A percentile compares a stretch with the other conserved stretches of the same genome.
These are phyloP conservation scores for Apodemia hepburni DNA, from an alignment of 2,888 invertebrate genomes.

Conservation along the genomic window DNA sequence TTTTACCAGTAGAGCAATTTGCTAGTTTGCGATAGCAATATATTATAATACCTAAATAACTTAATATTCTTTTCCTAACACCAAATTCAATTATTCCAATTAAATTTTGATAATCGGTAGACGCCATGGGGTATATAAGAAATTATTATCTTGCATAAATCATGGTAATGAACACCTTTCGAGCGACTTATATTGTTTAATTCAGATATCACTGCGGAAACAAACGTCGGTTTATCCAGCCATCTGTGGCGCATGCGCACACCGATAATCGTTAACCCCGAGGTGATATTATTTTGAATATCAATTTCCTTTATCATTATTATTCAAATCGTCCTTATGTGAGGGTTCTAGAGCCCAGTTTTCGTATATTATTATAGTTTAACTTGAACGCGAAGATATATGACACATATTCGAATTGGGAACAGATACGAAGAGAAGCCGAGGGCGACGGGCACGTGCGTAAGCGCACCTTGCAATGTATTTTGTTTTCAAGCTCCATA, in stretches of 20 bases:
- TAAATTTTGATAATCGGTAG: conserved; percentile 27
- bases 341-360: conserved; percentile 65
- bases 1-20: too few species aligned
- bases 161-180: conserved; percentile 79
- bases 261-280: conserved; percentile 79
- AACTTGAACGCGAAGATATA: conserved; percentile 66
- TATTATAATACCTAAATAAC: not conserved
- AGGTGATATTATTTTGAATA: conserved; percentile 80
- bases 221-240: conserved; percentile 78
- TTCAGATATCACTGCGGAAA: conserved; percentile 81
- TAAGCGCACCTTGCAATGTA: conserved; percentile 71
- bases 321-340: conserved; percentile 66
- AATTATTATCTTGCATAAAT: conserved; percentile 76
- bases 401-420: conserved; percentile 75
- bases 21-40: too few species aligned
- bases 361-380: conserved; percentile 47
- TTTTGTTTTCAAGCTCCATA: conserved; percentile 48
- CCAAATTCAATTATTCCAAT: conserved; percentile 13
- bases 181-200: conserved; percentile 76
- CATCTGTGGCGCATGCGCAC: conserved; percentile 77
- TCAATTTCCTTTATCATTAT: conserved; percentile 72
- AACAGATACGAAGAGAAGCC: conserved; percentile 63
- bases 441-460: conserved; percentile 74
- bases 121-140: conserved; percentile 35
- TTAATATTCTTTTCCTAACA: conserved; percentile 3